Conservation (phyloP, 2,888 invertebrate genomes). For the Dynastes tityus region DNA sequence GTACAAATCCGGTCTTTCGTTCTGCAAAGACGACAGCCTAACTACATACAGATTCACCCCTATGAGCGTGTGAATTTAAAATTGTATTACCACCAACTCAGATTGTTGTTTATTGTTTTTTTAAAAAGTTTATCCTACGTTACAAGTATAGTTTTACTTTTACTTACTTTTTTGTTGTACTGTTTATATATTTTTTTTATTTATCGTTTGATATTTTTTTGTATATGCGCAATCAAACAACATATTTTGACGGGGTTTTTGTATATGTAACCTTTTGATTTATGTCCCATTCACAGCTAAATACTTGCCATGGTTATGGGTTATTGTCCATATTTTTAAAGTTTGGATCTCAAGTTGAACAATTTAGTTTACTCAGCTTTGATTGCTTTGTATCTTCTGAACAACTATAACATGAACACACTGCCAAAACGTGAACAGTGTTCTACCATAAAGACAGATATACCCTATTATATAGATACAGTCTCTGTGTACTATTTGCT, state of each 20-base stretch:
- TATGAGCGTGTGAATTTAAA: constrained; percentile 57
- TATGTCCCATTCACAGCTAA: constrained; percentile 61
- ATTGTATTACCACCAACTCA: constrained; percentile 63
- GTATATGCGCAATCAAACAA: constrained; percentile 41
- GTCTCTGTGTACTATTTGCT: constrained; percentile 56
- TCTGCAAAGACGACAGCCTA: constrained; percentile 43
- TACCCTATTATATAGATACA: constrained; percentile 55
- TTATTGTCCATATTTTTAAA: constrained; percentile 61
- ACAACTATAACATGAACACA: constrained; percentile 51
- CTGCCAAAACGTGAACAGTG: constrained; percentile 56
- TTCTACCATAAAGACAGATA: constrained; percentile 53
- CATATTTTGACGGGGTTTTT: constrained; percentile 42
- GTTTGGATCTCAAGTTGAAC: constrained; percentile 65
- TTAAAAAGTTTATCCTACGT: constrained; percentile 63
- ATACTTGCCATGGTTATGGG: constrained; percentile 68
- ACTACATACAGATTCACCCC: constrained; percentile 31
- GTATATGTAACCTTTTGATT: constrained; percentile 57
- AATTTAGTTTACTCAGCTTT: constrained; percentile 56
- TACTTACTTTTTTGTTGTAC: constrained; percentile 54
- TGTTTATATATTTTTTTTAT: constrained; percentile 55
- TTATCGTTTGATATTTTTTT: constrained; percentile 54
- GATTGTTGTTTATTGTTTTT: constrained; percentile 67
- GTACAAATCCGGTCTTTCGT: constrained; percentile 60
- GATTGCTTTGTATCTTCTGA: constrained; percentile 58
- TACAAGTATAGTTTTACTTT: constrained; percentile 50